Percentiles rank a stretch among this genome's conserved stretches.
Evolutionary conservation across 2,888 invertebrate species (phyloP).

Genomic region (Trichogramma dendrolimi): DNA sequence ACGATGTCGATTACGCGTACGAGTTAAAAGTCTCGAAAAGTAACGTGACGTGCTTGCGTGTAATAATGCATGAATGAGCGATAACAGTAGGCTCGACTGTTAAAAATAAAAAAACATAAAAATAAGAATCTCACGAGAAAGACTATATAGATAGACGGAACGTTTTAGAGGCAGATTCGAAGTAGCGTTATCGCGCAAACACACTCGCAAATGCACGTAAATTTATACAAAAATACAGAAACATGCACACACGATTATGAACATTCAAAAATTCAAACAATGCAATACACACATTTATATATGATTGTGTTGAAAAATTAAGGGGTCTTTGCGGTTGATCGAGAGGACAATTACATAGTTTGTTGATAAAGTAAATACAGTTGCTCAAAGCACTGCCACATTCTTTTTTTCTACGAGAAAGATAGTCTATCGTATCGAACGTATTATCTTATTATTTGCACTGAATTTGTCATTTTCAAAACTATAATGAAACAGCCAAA

Average conservation of each 20-base stretch:
- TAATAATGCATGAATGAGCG: constrained; percentile 34
- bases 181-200: constrained; percentile 48
- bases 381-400: constrained; percentile 52
- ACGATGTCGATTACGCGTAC: constrained; percentile 33
- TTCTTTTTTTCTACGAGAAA: constrained; percentile 35
- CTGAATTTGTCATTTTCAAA: constrained; percentile 16
- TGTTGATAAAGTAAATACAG: constrained; percentile 40
- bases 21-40: constrained; percentile 30
- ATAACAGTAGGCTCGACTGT: constrained; percentile 44
- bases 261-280: too few relatives aligned
- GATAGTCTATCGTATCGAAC: constrained; percentile 32
- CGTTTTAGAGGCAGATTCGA: constrained; percentile 30
- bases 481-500: constrained; percentile 2
- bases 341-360: constrained; percentile 31
- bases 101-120: constrained; percentile 35
- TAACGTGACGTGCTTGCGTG: constrained; percentile 34
- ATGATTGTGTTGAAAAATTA: too few relatives aligned
- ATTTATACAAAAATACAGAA: constrained; percentile 16
- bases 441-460: constrained; percentile 14
- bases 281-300: too few relatives aligned
- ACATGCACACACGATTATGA: too few relatives aligned
- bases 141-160: constrained; percentile 49
- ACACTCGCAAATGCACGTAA: constrained; percentile 50
- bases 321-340: constrained; percentile 39
- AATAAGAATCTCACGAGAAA: constrained; percentile 49